These are phyloP conservation scores for Rhadina sibilatrix DNA, from an alignment of 2,113 vertebrate species.

Conservation along the genomic window DNA sequence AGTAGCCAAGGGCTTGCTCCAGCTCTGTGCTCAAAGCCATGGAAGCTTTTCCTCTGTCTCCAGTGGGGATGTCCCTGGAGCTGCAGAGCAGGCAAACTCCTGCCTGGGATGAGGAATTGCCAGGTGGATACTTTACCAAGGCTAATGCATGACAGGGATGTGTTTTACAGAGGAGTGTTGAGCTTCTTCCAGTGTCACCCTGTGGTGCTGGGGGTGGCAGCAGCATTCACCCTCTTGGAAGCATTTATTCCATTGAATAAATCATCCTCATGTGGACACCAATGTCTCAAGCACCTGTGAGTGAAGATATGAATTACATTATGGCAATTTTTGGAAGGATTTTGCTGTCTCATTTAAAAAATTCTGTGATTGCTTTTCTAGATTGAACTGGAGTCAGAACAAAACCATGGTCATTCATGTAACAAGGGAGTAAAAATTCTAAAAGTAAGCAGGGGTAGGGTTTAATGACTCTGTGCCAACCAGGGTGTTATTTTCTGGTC, in stretches of 20 bases:
- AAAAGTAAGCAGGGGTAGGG: not conserved
- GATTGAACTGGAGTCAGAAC: not conserved
- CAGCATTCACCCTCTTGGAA: not conserved
- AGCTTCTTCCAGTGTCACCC: not conserved
- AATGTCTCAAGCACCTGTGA: not conserved
- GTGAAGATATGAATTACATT: not conserved
- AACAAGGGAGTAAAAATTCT: not conserved
- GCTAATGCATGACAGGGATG: not conserved
- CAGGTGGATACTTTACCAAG: not conserved
- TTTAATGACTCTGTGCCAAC: not conserved
- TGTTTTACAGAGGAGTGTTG: not conserved
- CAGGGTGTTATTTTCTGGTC: not conserved
- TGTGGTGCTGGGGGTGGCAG: not conserved
- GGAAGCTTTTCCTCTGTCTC: not conserved
- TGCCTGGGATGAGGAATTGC: not conserved
- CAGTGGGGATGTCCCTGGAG: not conserved
- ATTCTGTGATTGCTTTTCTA: not conserved
- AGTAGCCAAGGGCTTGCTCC: not conserved
- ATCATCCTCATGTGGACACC: not conserved
- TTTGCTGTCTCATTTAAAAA: not conserved
- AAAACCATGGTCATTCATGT: not conserved
- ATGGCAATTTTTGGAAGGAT: not conserved
- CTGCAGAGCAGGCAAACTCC: not conserved
- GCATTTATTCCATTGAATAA: not conserved
- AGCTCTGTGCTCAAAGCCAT: fast-evolving